phyloP scores from a whole-genome alignment of 1,140 invertebrate species.

The Akabosia matsudoensis region DNA sequence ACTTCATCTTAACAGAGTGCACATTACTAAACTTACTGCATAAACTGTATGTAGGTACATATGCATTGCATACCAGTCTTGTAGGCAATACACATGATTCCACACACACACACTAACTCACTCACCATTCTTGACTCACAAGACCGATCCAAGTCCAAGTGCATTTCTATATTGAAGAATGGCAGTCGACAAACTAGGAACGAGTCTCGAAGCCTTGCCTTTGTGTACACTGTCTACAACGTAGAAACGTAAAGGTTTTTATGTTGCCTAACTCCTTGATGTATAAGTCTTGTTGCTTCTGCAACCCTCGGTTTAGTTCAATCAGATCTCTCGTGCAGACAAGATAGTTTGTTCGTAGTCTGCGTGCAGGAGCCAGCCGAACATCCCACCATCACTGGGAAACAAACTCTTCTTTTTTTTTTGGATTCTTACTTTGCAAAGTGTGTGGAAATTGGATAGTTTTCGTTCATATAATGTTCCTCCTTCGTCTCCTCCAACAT shows the following conservation, averaged over 20 bases:
- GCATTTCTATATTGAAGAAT: background rate
- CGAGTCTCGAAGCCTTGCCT: background rate
- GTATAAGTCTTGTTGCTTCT: conserved; percentile 19
- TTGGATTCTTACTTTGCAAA: background rate
- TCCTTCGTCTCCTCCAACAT: too few relatives aligned
- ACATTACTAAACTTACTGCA: too few relatives aligned
- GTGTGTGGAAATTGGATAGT: background rate
- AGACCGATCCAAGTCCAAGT: background rate
- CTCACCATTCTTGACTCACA: background rate
- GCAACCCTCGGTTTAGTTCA: conserved; percentile 8
- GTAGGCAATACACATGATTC: background rate
- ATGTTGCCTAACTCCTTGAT: background rate
- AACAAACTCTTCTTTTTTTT: too few relatives aligned
- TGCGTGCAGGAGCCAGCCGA: too few relatives aligned
- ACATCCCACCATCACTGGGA: too few relatives aligned
- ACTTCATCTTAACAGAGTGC: background rate
- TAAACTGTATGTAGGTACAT: too few relatives aligned
- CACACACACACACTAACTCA: background rate
- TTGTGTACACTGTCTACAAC: background rate
- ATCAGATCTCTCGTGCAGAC: conserved; percentile 8
- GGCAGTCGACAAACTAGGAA: background rate
- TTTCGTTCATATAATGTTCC: background rate
- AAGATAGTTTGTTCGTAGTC: conserved; percentile 6
- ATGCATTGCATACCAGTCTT: background rate
- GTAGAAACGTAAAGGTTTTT: background rate